Base-by-base conservation (phyloP, 2,797 vertebrate species). In the Lutjanus argentimaculatus region DNA sequence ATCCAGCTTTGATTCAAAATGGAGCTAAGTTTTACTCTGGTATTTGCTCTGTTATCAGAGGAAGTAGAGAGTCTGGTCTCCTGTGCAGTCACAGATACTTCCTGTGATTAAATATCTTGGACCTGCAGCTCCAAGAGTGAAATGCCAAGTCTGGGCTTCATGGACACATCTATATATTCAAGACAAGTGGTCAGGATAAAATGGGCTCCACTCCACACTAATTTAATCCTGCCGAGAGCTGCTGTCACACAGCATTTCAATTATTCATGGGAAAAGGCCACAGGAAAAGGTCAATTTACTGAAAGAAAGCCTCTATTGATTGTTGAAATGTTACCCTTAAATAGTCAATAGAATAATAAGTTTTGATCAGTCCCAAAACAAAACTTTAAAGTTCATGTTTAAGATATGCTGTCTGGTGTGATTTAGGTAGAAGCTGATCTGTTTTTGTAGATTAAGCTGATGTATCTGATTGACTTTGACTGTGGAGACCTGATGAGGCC, bases 151-250 rank as follows among this genome's bases (percentile, higher is more conserved):
- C 64, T 72, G 59, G 70, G 61, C 9, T 73, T 81, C 58, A 17
- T 81, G 67, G 80, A 75, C 72, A 52, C 65, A 42, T 66, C 82
- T 83, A 59, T 82, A 83, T 84, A 86, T 88, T 78, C 78, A 66
- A 82, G 80, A 71, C 82, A 73, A 36, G 72, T 74, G 76, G 75
- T 82, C 76, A 51, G 83, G 69, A 86, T 85, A 65, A 86, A 75
- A 89, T 67, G 63, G 77, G 75, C 72, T 90, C 85, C 73, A 76
- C 72, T 84, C 64, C 30, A 25, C 58, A 58, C 76, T 88, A 85
- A 93, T 92, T 90, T 82, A 89, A 88, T 91, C 82, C 85, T 80
- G 67, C 75, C 25, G 56, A 84, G 79, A 85, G 75, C 81, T 67
- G 62, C 88, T 85, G 90, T 91, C 93, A 86, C 87, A 80, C 58